These are phyloP conservation scores for Acromyrmex heyeri DNA, from an alignment of 1,140 invertebrate species.

Conservation along the genomic window DNA sequence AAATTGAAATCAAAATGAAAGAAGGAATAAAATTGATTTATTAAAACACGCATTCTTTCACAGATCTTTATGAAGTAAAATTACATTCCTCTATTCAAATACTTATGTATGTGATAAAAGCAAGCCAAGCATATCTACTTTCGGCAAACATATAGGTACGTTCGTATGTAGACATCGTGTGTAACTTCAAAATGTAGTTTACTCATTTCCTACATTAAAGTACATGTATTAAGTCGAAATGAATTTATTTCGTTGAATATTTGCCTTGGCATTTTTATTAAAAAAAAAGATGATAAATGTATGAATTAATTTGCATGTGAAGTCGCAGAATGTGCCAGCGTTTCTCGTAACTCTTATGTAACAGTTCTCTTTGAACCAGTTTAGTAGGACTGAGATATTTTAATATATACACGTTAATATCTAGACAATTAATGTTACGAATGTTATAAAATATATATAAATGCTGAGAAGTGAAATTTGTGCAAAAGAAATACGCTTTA, in stretches of 20 bases:
- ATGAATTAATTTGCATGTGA: conserved; percentile 21
- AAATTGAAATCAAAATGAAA: background rate
- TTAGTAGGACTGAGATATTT: background rate
- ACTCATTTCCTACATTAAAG: conserved; percentile 38
- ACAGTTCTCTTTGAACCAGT: background rate
- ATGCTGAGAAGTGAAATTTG: background rate
- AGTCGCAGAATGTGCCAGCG: too few species aligned
- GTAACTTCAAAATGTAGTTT: conserved; percentile 20
- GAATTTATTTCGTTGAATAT: conserved; percentile 20
- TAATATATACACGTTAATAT: background rate
- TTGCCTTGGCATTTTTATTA: conserved; percentile 9
- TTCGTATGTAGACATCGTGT: background rate
- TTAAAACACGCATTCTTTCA: conserved; percentile 6
- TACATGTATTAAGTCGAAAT: background rate
- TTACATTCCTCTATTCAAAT: conserved; percentile 17
- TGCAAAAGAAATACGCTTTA: background rate
- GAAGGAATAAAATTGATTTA: conserved; percentile 1
- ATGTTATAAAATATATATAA: conserved; percentile 5
- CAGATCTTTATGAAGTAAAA: conserved; percentile 12
- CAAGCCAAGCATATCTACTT: background rate
- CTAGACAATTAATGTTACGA: background rate
- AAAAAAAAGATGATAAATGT: conserved; percentile 8
- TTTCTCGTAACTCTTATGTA: background rate
- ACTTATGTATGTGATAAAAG: background rate
- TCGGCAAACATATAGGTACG: background rate